phyloP scores from a whole-genome alignment of 1,140 invertebrate species.

The Drosophila parabipectinata region DNA sequence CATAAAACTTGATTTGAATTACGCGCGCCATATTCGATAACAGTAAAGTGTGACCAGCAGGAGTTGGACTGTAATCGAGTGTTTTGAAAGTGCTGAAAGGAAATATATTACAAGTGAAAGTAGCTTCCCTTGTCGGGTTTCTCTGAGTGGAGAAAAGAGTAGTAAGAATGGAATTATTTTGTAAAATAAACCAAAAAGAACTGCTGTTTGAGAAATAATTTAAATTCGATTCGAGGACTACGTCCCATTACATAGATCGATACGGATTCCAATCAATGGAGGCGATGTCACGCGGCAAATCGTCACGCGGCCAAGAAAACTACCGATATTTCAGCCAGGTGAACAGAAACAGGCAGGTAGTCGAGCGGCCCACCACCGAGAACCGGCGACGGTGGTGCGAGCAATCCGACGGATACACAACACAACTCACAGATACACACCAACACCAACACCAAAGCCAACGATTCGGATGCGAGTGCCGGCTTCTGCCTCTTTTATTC shows the following conservation, averaged over 20 bases:
- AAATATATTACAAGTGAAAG: background rate
- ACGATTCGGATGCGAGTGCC: slow-evolving; percentile 43
- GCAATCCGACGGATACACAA: slow-evolving; percentile 52
- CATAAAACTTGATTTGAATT: too few relatives aligned
- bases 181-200: background rate
- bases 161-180: background rate
- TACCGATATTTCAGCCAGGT: slow-evolving; percentile 80
- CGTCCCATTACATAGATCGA: slow-evolving; percentile 43
- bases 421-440: slow-evolving; percentile 15
- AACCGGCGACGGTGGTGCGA: slow-evolving; percentile 14
- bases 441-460: slow-evolving; percentile 16
- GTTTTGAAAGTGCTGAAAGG: background rate
- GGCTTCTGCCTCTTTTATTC: slow-evolving; percentile 70
- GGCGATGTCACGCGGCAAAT: slow-evolving; percentile 62
- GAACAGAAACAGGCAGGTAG: slow-evolving; percentile 16
- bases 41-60: background rate
- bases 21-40: background rate
- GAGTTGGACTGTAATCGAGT: background rate
- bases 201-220: background rate
- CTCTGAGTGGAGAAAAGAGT: background rate
- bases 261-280: slow-evolving; percentile 71
- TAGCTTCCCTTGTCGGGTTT: background rate
- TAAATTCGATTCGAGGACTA: background rate
- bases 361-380: slow-evolving; percentile 52
- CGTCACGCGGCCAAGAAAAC: slow-evolving; percentile 77